These are phyloP conservation scores for Oeneis ivallda DNA, from an alignment of 2,888 invertebrate genomes.

Conservation along the genomic window DNA sequence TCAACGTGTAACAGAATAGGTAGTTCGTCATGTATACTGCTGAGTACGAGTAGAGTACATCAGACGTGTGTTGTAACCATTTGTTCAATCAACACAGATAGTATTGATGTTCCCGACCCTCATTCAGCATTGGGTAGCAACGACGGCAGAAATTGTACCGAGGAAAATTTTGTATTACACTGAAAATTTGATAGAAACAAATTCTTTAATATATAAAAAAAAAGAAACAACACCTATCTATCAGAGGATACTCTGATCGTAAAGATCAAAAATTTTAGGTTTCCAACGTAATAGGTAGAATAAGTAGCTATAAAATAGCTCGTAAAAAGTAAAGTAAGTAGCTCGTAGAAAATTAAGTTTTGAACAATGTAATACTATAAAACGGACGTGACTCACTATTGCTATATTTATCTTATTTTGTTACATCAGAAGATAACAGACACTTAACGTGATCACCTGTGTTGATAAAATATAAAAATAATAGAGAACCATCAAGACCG, in stretches of 20 bases:
- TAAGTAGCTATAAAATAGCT: neutral
- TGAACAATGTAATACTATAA: neutral
- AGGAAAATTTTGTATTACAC: neutral
- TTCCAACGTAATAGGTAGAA: neutral
- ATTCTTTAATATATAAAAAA: neutral
- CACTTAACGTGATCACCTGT: slow-evolving; percentile 20
- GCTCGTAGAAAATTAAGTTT: neutral
- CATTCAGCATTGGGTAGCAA: slow-evolving; percentile 58
- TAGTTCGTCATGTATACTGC: slow-evolving; percentile 30
- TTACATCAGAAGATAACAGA: slow-evolving; percentile 15
- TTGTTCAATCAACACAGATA: slow-evolving; percentile 74
- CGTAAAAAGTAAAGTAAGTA: too few relatives aligned
- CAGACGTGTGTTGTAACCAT: slow-evolving; percentile 52
- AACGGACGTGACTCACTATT: slow-evolving; percentile 8
- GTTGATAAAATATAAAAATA: slow-evolving; percentile 23
- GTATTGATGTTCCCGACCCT: slow-evolving; percentile 69
- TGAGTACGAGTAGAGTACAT: slow-evolving; percentile 7
- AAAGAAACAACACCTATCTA: too few relatives aligned
- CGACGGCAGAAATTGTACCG: slow-evolving; percentile 46
- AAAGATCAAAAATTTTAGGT: neutral
- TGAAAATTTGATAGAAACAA: neutral
- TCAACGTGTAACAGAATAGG: slow-evolving; percentile 35
- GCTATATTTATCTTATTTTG: slow-evolving; percentile 1
- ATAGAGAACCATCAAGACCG: slow-evolving; percentile 8
- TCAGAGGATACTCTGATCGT: neutral